Evolutionary conservation across 2,797 vertebrate species (phyloP).

Genomic region (Danio jaintianensis): DNA sequence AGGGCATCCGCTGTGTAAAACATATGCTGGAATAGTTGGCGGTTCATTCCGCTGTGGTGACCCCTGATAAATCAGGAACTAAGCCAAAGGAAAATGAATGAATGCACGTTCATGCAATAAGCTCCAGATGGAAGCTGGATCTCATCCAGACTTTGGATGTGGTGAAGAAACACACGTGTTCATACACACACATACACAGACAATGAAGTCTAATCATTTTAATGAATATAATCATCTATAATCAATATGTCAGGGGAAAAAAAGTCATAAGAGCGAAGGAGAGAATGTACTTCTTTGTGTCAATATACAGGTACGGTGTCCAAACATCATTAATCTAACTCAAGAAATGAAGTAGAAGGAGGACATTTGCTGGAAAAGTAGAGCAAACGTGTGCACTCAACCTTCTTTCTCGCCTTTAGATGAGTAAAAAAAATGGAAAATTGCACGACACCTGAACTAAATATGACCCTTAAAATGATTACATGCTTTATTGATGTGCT

Average conservation of each 20-base stretch:
- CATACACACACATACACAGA: slow-evolving; percentile 21
- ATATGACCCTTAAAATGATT: slow-evolving; percentile 27
- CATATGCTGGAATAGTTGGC: no score
- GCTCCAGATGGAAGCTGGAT: slow-evolving; percentile 83
- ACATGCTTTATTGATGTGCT: not conserved
- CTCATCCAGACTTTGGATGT: slow-evolving; percentile 79
- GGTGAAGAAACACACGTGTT: slow-evolving; percentile 75
- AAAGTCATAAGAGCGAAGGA: not conserved
- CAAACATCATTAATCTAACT: slow-evolving; percentile 25
- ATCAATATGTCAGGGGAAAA: not conserved
- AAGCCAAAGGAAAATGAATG: no score
- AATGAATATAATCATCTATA: slow-evolving; percentile 9
- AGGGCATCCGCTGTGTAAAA: no score
- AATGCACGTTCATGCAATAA: slow-evolving; percentile 73
- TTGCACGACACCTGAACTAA: not conserved
- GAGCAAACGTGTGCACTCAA: not conserved
- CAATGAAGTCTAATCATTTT: slow-evolving; percentile 8
- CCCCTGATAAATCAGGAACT: no score
- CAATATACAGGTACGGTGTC: not conserved
- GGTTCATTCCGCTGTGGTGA: no score
- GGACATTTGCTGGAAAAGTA: not conserved
- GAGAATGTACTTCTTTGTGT: not conserved
- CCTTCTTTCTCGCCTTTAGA: not conserved
- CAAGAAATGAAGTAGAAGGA: not conserved
- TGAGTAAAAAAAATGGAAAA: not conserved